These are phyloP conservation scores for Apodemia mormo DNA, from an alignment of 2,888 invertebrate genomes.

Conservation along the genomic window DNA sequence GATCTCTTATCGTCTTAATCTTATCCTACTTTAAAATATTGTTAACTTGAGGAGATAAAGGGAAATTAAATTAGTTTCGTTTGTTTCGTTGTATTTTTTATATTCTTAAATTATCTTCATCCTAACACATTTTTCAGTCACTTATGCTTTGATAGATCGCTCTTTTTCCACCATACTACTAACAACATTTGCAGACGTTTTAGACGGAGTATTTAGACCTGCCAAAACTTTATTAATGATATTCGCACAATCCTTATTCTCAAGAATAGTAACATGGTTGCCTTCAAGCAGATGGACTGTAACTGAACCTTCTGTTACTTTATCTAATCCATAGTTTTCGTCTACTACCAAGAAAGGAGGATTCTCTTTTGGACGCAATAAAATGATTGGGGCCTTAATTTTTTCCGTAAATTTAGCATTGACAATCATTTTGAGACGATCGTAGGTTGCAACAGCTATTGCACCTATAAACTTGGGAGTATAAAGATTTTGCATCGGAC, in stretches of 20 bases:
- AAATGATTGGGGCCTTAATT: constrained; percentile 80
- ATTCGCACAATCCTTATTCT: constrained; percentile 83
- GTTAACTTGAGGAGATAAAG: no score
- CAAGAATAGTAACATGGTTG: constrained; percentile 86
- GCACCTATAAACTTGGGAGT: constrained; percentile 53
- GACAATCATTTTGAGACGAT: constrained; percentile 78
- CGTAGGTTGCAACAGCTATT: constrained; percentile 58
- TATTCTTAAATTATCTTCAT: no score
- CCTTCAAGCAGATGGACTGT: constrained; percentile 86
- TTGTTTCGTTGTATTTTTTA: no score
- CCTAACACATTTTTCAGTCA: neutral
- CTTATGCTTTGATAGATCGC: constrained; percentile 48
- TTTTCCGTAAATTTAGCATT: constrained; percentile 62
- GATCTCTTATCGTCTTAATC: no score
- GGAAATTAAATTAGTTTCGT: no score
- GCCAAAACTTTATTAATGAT: constrained; percentile 52
- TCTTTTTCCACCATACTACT: constrained; percentile 65
- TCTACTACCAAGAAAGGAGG: constrained; percentile 76
- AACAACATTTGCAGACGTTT: constrained; percentile 54
- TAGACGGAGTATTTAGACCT: constrained; percentile 49
- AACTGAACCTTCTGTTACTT: constrained; percentile 79
- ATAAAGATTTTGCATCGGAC: constrained; percentile 64
- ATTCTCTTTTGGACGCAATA: constrained; percentile 84
- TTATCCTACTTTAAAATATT: no score
- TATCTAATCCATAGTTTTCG: constrained; percentile 85